These are phyloP conservation scores for Trichogramma evanescens DNA, from an alignment of 2,888 invertebrate genomes.

Conservation along the genomic window DNA sequence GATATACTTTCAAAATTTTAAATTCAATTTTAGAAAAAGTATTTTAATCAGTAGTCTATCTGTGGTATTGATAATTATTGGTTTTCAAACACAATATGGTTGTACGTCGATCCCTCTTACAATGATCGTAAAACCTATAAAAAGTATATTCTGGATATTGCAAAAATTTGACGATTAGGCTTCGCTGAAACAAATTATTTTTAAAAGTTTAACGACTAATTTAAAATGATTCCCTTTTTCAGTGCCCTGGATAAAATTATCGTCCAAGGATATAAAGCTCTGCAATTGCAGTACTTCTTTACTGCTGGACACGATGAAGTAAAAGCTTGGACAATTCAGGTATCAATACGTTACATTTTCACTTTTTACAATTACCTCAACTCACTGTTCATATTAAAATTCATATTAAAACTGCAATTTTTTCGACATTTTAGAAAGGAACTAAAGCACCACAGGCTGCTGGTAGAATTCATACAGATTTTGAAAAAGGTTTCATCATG, in stretches of 20 bases:
- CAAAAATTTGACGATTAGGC: too few relatives aligned
- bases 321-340: slow-evolving; percentile 99
- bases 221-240: slow-evolving; percentile 34
- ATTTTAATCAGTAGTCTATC: too few relatives aligned
- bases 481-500: slow-evolving; percentile 99
- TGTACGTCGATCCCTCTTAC: too few relatives aligned
- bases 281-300: slow-evolving; percentile 97
- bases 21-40: too few relatives aligned
- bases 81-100: too few relatives aligned
- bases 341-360: slow-evolving; percentile 39
- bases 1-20: too few relatives aligned
- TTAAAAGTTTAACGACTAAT: not conserved
- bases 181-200: too few relatives aligned
- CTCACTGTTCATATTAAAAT: not conserved
- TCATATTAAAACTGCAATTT: not conserved
- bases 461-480: slow-evolving; percentile 97
- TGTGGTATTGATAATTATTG: too few relatives aligned
- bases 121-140: too few relatives aligned
- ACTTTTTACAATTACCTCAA: not conserved
- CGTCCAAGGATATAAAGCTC: slow-evolving; percentile 90
- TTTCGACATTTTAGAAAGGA: slow-evolving; percentile 64
- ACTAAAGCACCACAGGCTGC: slow-evolving; percentile 98
- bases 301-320: slow-evolving; percentile 97
- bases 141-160: too few relatives aligned
- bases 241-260: slow-evolving; percentile 96